Evolutionary conservation across 30 jellyfish, hydroid and myxozoan species (phyloP).

Genomic region (Hydractinia echinata): DNA sequence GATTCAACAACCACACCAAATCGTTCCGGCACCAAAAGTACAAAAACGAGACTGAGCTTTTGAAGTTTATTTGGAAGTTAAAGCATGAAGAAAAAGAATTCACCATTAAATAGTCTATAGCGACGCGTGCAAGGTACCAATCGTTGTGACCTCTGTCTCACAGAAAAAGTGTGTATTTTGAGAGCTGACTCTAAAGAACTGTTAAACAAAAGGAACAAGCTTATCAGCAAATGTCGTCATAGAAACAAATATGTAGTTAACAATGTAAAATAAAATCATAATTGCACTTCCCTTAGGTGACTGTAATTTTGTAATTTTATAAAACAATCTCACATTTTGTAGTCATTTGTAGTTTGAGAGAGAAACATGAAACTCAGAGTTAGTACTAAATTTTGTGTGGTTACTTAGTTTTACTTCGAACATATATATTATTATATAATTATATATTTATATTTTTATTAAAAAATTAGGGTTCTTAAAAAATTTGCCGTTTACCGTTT

Average conservation of each 20-base stretch:
- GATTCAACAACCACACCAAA: conserved; percentile 12
- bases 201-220: conserved; percentile 12
- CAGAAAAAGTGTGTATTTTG: conserved; percentile 16
- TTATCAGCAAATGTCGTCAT: neutral
- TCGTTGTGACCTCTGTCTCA: conserved; percentile 22
- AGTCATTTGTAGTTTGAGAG: too few species aligned
- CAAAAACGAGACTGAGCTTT: conserved; percentile 2
- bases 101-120: neutral
- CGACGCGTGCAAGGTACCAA: neutral
- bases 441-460: too few species aligned
- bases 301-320: too few species aligned
- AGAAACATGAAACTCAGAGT: too few species aligned
- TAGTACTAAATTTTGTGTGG: too few species aligned
- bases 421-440: too few species aligned
- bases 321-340: too few species aligned
- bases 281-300: too few species aligned
- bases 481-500: too few species aligned
- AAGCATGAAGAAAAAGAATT: conserved; percentile 7
- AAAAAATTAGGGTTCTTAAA: too few species aligned
- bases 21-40: neutral
- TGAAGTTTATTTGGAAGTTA: neutral
- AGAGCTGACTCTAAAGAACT: conserved; percentile 11
- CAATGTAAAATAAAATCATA: neutral
- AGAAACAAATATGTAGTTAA: neutral
- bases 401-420: too few species aligned